Base-by-base conservation (phyloP, 2,888 invertebrate species). In the Taenaris catops region DNA sequence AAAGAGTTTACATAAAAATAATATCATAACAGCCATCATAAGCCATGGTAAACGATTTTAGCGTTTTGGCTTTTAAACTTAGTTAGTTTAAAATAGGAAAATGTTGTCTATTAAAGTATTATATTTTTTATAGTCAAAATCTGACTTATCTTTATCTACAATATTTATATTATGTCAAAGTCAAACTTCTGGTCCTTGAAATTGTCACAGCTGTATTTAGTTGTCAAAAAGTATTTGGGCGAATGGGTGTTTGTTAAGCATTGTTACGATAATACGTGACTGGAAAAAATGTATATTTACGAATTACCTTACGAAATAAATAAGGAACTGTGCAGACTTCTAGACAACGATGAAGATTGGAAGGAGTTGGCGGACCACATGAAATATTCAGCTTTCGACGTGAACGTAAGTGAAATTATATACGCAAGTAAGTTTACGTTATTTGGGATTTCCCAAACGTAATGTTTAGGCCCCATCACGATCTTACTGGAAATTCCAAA, bases 271-370 rank as follows among this genome's bases (percentile, higher is more conserved):
- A 25, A 34, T 39, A 44, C 33, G 39, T 34, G 41, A 40, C 34
- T 34, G 24, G 14, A 27, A 48, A n/a, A 43, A 47, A 57, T 57
- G 56, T 57, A 91, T 57, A 90, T 95, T 55, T 93, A 94, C 63
- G 88, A 95, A 46, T 73, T 96, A 32, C 95, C 95, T 0, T 91
- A 90, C 52, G 71, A 86, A 11, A 90, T 92, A 53, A 88, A 93
- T 38, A 89, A 88, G 41, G 89, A 92, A 53, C 61, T 97, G 20
- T 96, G 95, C 59, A 87, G 90, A 48, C 89, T 96, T 48, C 80
- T 97, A 32, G 96, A 97, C 63, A 89, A 91, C 46, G 91, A 93
- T 58, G 90, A 93, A 49, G 89, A 91, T 52, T 97, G 96, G 96
- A 91, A 92, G 60, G 92, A 93, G 55, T 73, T 97, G 41, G 96